Percentiles rank a stretch among this genome's conserved stretches.
phyloP scores from a whole-genome alignment of 2,888 invertebrate species.

The Polydesmus complanatus region DNA sequence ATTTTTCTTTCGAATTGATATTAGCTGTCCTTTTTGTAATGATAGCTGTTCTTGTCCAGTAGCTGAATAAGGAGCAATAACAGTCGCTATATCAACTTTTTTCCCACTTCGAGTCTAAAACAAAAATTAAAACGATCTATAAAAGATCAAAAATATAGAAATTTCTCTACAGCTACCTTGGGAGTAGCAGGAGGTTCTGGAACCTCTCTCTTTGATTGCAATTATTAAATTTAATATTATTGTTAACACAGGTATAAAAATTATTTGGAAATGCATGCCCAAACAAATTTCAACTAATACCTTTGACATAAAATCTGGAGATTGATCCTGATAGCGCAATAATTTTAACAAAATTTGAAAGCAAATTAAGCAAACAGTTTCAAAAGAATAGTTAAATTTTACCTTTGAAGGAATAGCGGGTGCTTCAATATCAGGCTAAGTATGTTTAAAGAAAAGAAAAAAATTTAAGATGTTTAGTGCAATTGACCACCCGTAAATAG shows the following conservation, averaged over 20 bases:
- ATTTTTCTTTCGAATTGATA: constrained; percentile 92
- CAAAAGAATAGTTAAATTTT: not conserved
- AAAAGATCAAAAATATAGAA: not conserved
- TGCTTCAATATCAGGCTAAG: not conserved
- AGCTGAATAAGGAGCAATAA: constrained; percentile 82
- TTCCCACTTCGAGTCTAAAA: constrained; percentile 40
- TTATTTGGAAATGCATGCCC: no score
- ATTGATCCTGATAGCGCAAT: not conserved
- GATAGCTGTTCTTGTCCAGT: constrained; percentile 81
- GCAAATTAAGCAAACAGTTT: not conserved
- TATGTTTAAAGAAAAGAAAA: no score
- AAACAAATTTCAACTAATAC: no score
- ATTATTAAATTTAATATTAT: no score
- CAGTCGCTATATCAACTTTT: constrained; percentile 85
- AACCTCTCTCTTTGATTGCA: constrained; percentile 18
- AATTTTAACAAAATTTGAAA: not conserved
- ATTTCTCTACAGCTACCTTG: constrained; percentile 11
- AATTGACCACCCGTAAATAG: no score
- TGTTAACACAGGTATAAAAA: no score
- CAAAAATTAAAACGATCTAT: not conserved
- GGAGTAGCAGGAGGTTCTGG: constrained; percentile 17
- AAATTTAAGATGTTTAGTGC: no score
- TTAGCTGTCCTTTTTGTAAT: constrained; percentile 75
- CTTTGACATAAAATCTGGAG: not conserved
- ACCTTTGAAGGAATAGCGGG: not conserved